Base-by-base conservation (phyloP, 35 echinoderm and acorn worm genomes). In the Diadema setosum region DNA sequence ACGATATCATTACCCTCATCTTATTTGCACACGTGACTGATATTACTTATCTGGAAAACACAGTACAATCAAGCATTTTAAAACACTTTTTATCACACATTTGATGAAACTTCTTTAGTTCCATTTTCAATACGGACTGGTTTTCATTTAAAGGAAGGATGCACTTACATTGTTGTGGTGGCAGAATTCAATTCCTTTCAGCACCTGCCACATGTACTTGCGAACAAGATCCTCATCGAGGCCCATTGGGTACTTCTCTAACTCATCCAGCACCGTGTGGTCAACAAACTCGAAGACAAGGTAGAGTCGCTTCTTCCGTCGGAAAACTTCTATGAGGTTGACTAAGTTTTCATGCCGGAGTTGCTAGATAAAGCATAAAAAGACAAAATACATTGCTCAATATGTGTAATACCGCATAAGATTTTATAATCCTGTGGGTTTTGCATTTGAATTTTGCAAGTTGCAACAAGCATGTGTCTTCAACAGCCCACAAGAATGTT, bases 271-370 rank as follows among this genome's bases (percentile, higher is more conserved):
- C 42, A 99, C 90, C 26, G 96, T 99, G 46, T 99, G 96, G 86
- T 99, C 96, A 4, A 99, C 93, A 87, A 99, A 99, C 88, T 99
- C 96, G 92, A 99, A 99, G 9, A 99, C 96, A 42, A 99, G 69
- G 75, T 99, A 99, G 0, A 99, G 86, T 37, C 96, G 90, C 76
- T 99, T 99, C 87, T 99, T 99, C 48, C 96, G 81, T 36, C 96
- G 69, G 41, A 99, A 99, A 24, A 99, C 96, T 89, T 94, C 96
- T 43, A 99, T 99, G 39, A 99, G 39, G 85, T 99, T 99, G 1
- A 98, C 96, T 23, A 98, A 84, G 73, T 98, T 98, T 85, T 98
- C 96, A 82, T 98, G 96, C 18, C 96, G 88, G 80, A 98, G 76
- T 98, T 98, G 96, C 96, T 98, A 85, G 40, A 60, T 17, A 87